phyloP scores from a whole-genome alignment of 2,888 invertebrate genomes.

The Xestia rhomboidea region DNA sequence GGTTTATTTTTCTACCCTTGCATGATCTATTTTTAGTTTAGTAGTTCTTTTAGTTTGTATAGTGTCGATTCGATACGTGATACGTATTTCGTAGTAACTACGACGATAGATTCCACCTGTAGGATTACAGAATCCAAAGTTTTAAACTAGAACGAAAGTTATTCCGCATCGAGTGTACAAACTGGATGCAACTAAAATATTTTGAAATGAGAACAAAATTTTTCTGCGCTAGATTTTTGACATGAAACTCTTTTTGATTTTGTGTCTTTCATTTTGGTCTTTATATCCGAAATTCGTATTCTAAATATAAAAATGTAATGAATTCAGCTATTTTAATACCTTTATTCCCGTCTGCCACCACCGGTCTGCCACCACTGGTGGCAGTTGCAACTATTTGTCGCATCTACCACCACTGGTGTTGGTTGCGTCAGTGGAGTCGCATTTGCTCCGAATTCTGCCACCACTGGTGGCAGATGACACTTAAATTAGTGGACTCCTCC shows the following conservation, averaged over 20 bases:
- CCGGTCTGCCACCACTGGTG: too few relatives aligned
- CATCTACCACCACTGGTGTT: too few relatives aligned
- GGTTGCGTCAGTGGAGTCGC: too few relatives aligned
- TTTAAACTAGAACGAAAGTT: background rate
- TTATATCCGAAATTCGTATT: background rate
- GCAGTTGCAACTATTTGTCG: too few relatives aligned
- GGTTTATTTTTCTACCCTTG: background rate
- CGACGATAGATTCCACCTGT: conserved; percentile 9
- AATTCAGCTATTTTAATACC: too few relatives aligned
- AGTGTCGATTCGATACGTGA: too few relatives aligned
- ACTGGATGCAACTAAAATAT: background rate
- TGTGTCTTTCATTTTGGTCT: background rate
- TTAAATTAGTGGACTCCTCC: too few relatives aligned
- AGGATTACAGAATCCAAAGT: conserved; percentile 1
- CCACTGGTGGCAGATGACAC: too few relatives aligned
- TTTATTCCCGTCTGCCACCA: too few relatives aligned
- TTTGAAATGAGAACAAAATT: background rate
- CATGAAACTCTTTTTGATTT: background rate
- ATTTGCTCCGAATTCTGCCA: too few relatives aligned
- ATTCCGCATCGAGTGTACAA: background rate
- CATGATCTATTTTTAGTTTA: background rate
- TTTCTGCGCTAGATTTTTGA: background rate
- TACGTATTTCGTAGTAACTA: background rate
- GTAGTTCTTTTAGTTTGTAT: too few relatives aligned
- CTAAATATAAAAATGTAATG: background rate